Base-by-base conservation (phyloP, 37 sponge, comb jelly and placozoan genomes). In the Cladorhizidae sp. region DNA sequence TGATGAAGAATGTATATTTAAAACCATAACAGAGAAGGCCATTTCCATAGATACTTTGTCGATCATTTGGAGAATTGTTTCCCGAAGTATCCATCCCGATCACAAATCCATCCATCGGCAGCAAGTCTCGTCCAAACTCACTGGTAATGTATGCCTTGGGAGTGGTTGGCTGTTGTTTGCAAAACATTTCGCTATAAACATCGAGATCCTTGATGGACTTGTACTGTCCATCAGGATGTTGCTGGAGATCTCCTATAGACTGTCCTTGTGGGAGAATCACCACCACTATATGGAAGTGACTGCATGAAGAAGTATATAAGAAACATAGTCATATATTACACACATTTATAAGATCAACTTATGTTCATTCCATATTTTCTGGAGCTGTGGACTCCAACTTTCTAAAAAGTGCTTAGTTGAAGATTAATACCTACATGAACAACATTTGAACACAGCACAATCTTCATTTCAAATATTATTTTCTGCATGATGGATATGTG, bases 281-380 rank as follows among this genome's bases (percentile, higher is more conserved):
- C 21, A 70, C 87, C 0, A 86, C 65, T 8, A 86, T 76, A 36
- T 91, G 91, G 36, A 86, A 91, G 77, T 91, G 91, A 56, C 87
- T n/a, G n/a, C n/a, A n/a, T n/a, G n/a, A n/a, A n/a, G n/a, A n/a
- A n/a, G n/a, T n/a, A n/a, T n/a, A n/a, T n/a, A n/a, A n/a, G n/a
- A n/a, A n/a, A n/a, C n/a, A n/a, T n/a, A n/a, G n/a, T n/a, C n/a
- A n/a, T n/a, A n/a, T n/a, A n/a, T n/a, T n/a, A n/a, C n/a, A n/a
- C n/a, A n/a, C n/a, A n/a, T n/a, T n/a, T n/a, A n/a, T n/a, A n/a
- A n/a, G n/a, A n/a, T n/a, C n/a, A n/a, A n/a, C n/a, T n/a, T n/a
- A n/a, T n/a, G n/a, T n/a, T n/a, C n/a, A n/a, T n/a, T n/a, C n/a
- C n/a, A n/a, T n/a, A n/a, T n/a, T n/a, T n/a, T n/a, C n/a, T n/a